Percentiles rank a stretch among this genome's conserved stretches.
phyloP scores from a whole-genome alignment of 2,888 invertebrate genomes.

The Sarcophaga subvicina region DNA sequence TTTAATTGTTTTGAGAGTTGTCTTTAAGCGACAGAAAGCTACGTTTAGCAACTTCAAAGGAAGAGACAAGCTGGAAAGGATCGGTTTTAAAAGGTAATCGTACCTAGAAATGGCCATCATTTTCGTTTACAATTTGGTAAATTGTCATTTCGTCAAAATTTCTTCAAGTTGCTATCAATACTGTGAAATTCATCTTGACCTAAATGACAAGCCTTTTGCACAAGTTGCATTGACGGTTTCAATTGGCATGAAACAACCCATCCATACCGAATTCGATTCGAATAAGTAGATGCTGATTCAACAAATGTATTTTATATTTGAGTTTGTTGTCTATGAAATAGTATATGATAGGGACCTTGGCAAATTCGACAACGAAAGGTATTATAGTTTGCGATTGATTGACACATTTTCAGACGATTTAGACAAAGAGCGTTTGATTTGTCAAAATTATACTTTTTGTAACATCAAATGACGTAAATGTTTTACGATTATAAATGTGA shows the following conservation, averaged over 20 bases:
- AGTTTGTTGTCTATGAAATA: slow-evolving; percentile 11
- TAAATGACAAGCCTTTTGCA: neutral
- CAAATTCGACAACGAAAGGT: neutral
- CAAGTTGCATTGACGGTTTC: too few species aligned
- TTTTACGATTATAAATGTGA: neutral
- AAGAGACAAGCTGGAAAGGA: slow-evolving; percentile 33
- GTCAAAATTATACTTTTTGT: slow-evolving; percentile 13
- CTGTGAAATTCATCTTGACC: neutral
- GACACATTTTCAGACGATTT: slow-evolving; percentile 14
- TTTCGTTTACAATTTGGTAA: slow-evolving; percentile 1
- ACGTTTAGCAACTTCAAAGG: slow-evolving; percentile 33
- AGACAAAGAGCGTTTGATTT: slow-evolving; percentile 17
- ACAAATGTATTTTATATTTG: too few species aligned
- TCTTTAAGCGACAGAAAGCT: slow-evolving; percentile 30
- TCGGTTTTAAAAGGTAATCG: slow-evolving; percentile 31
- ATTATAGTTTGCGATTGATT: neutral
- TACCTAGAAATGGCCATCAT: slow-evolving; percentile 11
- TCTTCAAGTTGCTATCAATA: neutral
- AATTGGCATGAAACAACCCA: slow-evolving; percentile 37
- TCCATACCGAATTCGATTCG: slow-evolving; percentile 19
- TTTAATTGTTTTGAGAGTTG: slow-evolving; percentile 19
- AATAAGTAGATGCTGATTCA: neutral
- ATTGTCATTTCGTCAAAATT: slow-evolving; percentile 41
- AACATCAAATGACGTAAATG: neutral
- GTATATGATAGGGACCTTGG: neutral